These are phyloP conservation scores for Tribolium castaneum DNA, from an alignment of 1,140 invertebrate species.

Conservation along the genomic window DNA sequence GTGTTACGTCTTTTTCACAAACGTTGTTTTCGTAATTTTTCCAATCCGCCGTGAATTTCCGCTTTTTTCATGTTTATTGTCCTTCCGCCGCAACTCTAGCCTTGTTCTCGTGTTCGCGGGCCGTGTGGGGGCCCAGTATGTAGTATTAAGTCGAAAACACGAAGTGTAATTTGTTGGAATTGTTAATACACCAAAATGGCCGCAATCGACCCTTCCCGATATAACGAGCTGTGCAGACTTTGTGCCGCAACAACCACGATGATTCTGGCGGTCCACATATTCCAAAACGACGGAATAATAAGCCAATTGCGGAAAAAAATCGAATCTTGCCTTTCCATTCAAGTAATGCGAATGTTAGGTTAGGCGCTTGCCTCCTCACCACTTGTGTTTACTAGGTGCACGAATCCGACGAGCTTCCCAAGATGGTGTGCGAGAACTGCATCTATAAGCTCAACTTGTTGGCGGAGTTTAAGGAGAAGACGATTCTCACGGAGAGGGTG, in stretches of 20 bases:
- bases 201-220: constrained; percentile 56
- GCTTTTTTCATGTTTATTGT: neutral
- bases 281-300: constrained; percentile 68
- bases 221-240: constrained; percentile 67
- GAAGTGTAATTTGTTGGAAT: constrained; percentile 21
- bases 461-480: constrained; percentile 71
- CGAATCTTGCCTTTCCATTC: constrained; percentile 69
- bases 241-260: constrained; percentile 70
- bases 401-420: constrained; percentile 70
- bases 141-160: neutral
- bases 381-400: constrained; percentile 65
- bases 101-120: neutral
- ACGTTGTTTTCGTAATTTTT: constrained; percentile 17
- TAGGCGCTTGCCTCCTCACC: constrained; percentile 1
- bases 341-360: constrained; percentile 62
- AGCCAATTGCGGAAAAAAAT: constrained; percentile 72
- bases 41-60: neutral
- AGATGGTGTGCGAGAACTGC: constrained; percentile 72
- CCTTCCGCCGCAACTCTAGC: neutral
- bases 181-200: constrained; percentile 55
- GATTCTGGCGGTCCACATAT: constrained; percentile 70
- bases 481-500: constrained; percentile 68
- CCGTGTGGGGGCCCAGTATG: neutral
- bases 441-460: constrained; percentile 70
- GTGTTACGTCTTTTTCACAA: constrained; percentile 5